A percentile compares a stretch with the other conserved stretches of the same genome.
phyloP scores from a whole-genome alignment of 2,888 invertebrate species.

The Balanococcus diminutus region DNA sequence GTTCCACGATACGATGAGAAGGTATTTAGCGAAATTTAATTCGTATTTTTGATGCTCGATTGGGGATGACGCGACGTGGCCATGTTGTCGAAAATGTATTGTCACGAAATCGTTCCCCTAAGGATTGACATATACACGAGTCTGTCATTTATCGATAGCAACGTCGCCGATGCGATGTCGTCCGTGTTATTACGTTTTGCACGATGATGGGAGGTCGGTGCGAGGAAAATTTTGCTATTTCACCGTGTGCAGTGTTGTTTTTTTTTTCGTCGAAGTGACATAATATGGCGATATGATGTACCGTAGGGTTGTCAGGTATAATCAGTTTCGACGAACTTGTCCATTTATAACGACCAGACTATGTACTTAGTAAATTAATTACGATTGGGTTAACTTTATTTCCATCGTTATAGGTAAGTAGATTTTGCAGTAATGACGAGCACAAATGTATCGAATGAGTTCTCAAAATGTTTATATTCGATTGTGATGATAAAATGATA shows the following conservation, averaged over 20 bases:
- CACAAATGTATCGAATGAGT: no score
- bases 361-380: not conserved
- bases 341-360: not conserved
- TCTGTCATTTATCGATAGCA: slow-evolving; percentile 11
- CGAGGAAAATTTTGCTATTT: not conserved
- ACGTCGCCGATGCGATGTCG: not conserved
- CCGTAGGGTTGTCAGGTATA: not conserved
- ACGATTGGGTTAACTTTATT: no score
- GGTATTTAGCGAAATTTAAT: slow-evolving; percentile 35
- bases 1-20: not conserved
- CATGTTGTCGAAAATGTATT: slow-evolving; percentile 3
- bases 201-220: not conserved
- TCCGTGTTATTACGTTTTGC: not conserved
- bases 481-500: no score
- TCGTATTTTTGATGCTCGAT: slow-evolving; percentile 9
- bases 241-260: not conserved
- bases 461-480: no score
- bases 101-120: slow-evolving; percentile 17
- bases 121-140: slow-evolving; percentile 16
- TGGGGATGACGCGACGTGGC: not conserved
- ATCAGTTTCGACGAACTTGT: not conserved
- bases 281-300: not conserved
- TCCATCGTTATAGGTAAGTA: no score
- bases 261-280: not conserved
- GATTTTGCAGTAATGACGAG: no score